phyloP scores from a whole-genome alignment of 2,113 vertebrate species.

The Felis catus region DNA sequence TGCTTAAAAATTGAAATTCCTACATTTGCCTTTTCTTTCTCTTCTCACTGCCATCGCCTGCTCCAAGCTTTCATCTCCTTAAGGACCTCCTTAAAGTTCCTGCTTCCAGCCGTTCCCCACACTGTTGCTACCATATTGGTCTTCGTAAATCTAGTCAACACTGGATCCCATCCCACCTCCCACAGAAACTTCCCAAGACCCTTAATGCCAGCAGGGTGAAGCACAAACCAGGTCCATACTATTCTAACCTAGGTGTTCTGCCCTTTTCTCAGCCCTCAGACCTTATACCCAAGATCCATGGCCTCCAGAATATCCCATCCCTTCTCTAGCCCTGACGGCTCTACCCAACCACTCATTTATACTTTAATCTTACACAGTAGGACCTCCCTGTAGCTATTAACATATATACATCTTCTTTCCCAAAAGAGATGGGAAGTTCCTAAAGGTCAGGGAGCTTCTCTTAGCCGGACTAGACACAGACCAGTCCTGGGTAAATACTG shows the following conservation, averaged over 20 bases:
- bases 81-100: background rate
- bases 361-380: background rate
- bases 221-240: background rate
- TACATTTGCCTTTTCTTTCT: background rate
- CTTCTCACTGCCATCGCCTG: background rate
- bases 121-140: background rate
- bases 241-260: background rate
- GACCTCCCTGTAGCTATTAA: background rate
- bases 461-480: background rate
- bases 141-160: background rate
- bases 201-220: background rate
- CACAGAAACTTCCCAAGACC: background rate
- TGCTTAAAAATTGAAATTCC: background rate
- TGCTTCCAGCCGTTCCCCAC: background rate
- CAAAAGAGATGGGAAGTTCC: background rate
- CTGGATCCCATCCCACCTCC: background rate
- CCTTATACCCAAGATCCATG: background rate
- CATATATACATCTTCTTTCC: background rate
- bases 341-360: background rate
- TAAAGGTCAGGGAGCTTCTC: background rate
- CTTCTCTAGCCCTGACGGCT: background rate
- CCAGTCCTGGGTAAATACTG: background rate
- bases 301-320: background rate
- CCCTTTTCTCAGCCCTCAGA: background rate
- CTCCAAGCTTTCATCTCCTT: background rate